These are phyloP conservation scores for Ochropacha duplaris DNA, from an alignment of 2,888 invertebrate genomes.

Conservation along the genomic window DNA sequence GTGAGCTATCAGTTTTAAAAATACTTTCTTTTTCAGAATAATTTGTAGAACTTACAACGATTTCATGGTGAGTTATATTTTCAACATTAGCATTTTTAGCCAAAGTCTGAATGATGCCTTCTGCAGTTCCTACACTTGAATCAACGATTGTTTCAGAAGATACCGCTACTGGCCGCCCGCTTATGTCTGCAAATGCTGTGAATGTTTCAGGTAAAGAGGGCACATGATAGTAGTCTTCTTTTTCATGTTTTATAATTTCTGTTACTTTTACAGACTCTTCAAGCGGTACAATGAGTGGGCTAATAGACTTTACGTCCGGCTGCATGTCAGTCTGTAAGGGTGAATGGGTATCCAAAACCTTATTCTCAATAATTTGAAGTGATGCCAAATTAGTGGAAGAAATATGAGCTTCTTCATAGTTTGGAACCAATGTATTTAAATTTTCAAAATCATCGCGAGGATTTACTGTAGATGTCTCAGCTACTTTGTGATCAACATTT, in stretches of 20 bases:
- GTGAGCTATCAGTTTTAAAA: slow-evolving; percentile 30
- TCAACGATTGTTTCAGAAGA: slow-evolving; percentile 74
- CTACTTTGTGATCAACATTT: slow-evolving; percentile 77
- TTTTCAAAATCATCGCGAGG: slow-evolving; percentile 54
- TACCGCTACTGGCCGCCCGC: slow-evolving; percentile 76
- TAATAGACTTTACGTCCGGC: slow-evolving; percentile 52
- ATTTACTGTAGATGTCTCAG: slow-evolving; percentile 72
- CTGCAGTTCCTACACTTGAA: slow-evolving; percentile 54
- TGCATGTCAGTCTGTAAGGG: slow-evolving; percentile 38
- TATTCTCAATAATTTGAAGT: slow-evolving; percentile 66
- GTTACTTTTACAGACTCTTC: slow-evolving; percentile 55
- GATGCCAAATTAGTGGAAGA: slow-evolving; percentile 52
- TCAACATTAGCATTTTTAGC: slow-evolving; percentile 74
- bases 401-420: slow-evolving; percentile 60
- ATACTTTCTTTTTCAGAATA: slow-evolving; percentile 82
- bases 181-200: slow-evolving; percentile 69
- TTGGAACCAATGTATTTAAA: slow-evolving; percentile 42
- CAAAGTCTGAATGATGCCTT: slow-evolving; percentile 24
- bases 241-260: slow-evolving; percentile 65
- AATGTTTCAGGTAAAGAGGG: slow-evolving; percentile 34
- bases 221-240: slow-evolving; percentile 52
- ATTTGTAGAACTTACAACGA: slow-evolving; percentile 79
- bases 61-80: slow-evolving; percentile 78
- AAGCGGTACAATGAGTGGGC: slow-evolving; percentile 48
- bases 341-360: slow-evolving; percentile 70